These are phyloP conservation scores for Phlogophora meticulosa DNA, from an alignment of 2,888 invertebrate genomes.

Conservation along the genomic window DNA sequence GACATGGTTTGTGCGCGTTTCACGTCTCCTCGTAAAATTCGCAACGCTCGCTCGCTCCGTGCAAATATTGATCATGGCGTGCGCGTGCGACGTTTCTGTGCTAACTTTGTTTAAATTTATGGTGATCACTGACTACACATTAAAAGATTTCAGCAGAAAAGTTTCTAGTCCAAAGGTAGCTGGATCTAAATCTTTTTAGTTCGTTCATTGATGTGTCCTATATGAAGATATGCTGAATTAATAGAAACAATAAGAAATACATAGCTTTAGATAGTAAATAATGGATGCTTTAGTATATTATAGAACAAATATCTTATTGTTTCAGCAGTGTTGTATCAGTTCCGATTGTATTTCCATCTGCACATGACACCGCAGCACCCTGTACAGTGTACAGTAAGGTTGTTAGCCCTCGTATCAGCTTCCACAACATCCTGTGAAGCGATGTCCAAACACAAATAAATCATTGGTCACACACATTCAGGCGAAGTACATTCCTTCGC, in stretches of 20 bases:
- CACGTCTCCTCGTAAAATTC: conserved; percentile 55
- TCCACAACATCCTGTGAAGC: conserved; percentile 30
- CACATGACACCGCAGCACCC: background rate
- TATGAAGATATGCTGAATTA: background rate
- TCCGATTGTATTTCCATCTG: background rate
- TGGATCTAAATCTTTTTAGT: background rate
- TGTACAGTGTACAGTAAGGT: background rate
- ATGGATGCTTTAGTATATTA: too few species aligned
- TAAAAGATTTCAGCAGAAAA: background rate
- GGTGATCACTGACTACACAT: conserved; percentile 5
- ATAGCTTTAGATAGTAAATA: background rate
- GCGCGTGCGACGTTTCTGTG: conserved; percentile 40
- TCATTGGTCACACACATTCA: conserved; percentile 17
- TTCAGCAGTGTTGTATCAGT: background rate
- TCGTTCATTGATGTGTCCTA: background rate
- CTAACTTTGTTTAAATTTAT: conserved; percentile 18
- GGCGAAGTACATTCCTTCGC: conserved; percentile 30
- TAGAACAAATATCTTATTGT: too few species aligned
- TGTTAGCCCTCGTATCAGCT: conserved; percentile 35
- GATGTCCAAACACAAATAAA: conserved; percentile 40
- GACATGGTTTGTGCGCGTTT: conserved; percentile 52
- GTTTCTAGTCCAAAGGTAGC: background rate
- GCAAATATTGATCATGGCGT: conserved; percentile 48
- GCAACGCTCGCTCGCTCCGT: conserved; percentile 33
- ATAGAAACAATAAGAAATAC: background rate